Base-by-base conservation (phyloP, 2,113 vertebrate genomes). In the Lycocorax pyrrhopterus region DNA sequence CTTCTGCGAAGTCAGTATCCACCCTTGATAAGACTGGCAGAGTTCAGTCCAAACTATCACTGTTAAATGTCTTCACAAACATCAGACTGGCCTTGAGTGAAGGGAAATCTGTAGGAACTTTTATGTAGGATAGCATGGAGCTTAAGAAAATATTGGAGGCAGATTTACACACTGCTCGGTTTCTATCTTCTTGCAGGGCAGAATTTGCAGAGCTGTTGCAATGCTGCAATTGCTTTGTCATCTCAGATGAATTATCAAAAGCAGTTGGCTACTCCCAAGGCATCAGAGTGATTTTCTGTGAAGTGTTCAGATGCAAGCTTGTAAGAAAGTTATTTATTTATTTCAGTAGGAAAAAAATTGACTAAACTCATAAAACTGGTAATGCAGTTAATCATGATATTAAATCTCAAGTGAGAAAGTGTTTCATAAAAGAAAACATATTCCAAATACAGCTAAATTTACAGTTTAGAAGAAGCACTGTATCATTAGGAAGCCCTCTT, bases 1-100 rank as follows among this genome's bases (percentile, higher is more conserved):
- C 62, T 94, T 71, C 89, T 35, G 35, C 43, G 55, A 96, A 91
- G 64, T 64, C 91, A 66, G 60, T n/a, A 73, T 63, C 62, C 75
- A 72, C 43, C 62, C 39, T 92, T 52, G 88, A 92, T 85, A 97
- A 97, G 93, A 73, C 53, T 52, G 52, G 43, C 62, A 94, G 84
- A 69, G 86, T 81, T 86, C 80, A 85, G 68, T n/a, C 46, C 35
- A 35, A 90, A 44, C 87, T 79, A 52, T 59, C 68, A 51, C 80
- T 94, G 89, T 52, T 79, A 91, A 90, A 71, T 20, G 13, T 83
- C 87, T 77, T 90, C 81, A 77, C 71, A 91, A 94, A 69, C 33
- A 74, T 63, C 76, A 75, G 8, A 13, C 46, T 52, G 76, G 46
- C 18, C 60, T 30, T 27, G 23, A 87, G 49, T 15, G 72, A 77